These are phyloP conservation scores for Eupithecia exiguata DNA, from an alignment of 2,888 invertebrate genomes.

Conservation along the genomic window DNA sequence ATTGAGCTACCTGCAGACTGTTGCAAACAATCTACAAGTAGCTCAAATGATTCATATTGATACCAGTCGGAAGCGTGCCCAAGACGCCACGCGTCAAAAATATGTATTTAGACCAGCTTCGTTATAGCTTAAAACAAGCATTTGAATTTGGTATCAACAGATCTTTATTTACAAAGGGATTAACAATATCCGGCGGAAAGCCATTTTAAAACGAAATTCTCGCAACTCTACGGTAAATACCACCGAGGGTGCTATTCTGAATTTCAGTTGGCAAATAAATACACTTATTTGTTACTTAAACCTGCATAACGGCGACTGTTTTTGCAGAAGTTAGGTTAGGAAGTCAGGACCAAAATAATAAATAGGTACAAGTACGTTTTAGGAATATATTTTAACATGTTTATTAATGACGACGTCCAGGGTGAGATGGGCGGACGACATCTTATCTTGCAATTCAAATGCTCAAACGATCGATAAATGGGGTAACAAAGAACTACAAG, in stretches of 20 bases:
- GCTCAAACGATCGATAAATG: no score
- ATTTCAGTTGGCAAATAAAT: constrained; percentile 4
- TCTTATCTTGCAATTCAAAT: no score
- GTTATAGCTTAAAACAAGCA: no score
- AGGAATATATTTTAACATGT: background rate
- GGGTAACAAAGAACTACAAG: no score
- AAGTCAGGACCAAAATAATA: background rate
- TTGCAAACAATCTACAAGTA: no score
- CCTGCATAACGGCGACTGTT: background rate
- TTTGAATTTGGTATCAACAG: background rate
- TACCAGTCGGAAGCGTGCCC: no score
- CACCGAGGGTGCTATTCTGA: background rate
- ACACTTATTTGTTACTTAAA: background rate
- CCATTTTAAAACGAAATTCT: background rate
- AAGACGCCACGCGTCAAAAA: no score
- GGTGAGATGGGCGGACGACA: no score
- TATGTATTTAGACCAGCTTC: background rate
- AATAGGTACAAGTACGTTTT: background rate
- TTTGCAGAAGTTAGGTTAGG: background rate
- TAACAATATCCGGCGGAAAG: background rate
- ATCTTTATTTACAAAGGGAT: background rate
- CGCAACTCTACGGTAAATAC: background rate
- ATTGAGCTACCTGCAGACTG: no score
- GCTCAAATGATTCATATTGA: no score
- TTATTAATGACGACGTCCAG: no score